phyloP scores from a whole-genome alignment of 30 jellyfish, hydroid and myxozoan genomes.

The Calvadosia cruxmelitensis region DNA sequence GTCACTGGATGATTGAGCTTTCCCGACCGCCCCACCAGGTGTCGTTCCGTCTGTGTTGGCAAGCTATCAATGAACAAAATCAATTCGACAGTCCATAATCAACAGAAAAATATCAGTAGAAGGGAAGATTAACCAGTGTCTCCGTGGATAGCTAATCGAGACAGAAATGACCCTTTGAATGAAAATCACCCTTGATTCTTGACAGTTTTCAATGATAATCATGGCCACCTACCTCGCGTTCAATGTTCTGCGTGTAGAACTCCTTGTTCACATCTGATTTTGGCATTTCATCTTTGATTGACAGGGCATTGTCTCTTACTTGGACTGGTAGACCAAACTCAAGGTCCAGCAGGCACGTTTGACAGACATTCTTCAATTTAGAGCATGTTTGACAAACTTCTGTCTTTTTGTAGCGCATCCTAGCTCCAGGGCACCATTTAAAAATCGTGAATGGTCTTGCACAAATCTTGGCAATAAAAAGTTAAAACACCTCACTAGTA shows the following conservation, averaged over 20 bases:
- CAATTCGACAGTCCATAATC: too few relatives aligned
- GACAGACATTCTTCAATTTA: slow-evolving; percentile 84
- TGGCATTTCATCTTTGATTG: slow-evolving; percentile 80
- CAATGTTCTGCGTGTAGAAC: slow-evolving; percentile 67
- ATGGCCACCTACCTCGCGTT: slow-evolving; percentile 44
- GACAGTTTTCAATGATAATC: background rate
- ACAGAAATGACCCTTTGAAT: background rate
- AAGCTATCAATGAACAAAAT: slow-evolving; percentile 16
- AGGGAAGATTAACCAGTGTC: too few relatives aligned
- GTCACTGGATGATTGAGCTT: slow-evolving; percentile 84
- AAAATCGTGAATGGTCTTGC: slow-evolving; percentile 87
- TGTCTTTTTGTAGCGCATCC: slow-evolving; percentile 90
- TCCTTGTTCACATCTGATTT: slow-evolving; percentile 83
- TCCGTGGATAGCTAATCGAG: background rate
- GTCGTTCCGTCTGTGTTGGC: slow-evolving; percentile 92
- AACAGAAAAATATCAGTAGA: background rate
- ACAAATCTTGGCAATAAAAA: slow-evolving; percentile 45
- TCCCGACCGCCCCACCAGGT: slow-evolving; percentile 88
- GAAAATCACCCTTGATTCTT: background rate
- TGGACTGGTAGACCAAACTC: slow-evolving; percentile 93
- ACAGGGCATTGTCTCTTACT: slow-evolving; percentile 87
- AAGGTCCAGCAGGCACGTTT: slow-evolving; percentile 84
- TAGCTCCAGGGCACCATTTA: slow-evolving; percentile 98
- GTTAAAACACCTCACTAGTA: background rate
- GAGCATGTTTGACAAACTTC: slow-evolving; percentile 92